phyloP scores from a whole-genome alignment of 2,113 vertebrate genomes.

The Apaloderma vittatum region DNA sequence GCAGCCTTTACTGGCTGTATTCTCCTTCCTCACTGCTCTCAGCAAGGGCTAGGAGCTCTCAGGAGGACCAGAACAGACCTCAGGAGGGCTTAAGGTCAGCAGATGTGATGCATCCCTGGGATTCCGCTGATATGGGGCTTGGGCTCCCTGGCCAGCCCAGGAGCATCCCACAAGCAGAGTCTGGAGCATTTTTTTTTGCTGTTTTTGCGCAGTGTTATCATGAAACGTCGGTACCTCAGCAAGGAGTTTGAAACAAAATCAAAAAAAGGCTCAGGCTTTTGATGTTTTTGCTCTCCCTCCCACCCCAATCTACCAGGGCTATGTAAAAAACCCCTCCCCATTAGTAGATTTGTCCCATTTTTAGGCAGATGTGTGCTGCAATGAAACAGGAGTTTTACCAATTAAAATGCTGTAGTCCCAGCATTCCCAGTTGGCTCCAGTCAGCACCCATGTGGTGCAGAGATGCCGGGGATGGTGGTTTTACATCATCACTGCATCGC shows the following conservation, averaged over 20 bases:
- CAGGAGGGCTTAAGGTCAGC: not conserved
- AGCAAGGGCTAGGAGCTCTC: not conserved
- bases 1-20: not conserved
- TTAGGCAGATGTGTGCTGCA: not conserved
- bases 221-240: not conserved
- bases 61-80: not conserved
- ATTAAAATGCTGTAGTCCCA: not conserved
- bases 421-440: not conserved
- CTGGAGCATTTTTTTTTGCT: not conserved
- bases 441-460: not conserved
- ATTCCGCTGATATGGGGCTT: not conserved
- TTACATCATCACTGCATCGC: rapidly evolving
- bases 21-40: not conserved
- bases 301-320: not conserved
- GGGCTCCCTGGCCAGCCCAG: rapidly evolving
- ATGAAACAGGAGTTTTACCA: not conserved
- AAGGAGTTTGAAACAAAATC: not conserved
- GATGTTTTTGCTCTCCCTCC: not conserved
- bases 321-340: not conserved
- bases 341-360: not conserved
- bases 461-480: not conserved
- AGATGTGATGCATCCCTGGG: rapidly evolving
- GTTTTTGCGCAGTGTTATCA: rapidly evolving
- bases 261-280: not conserved
- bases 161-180: rapidly evolving